Evolutionary conservation across 2,888 invertebrate genomes (phyloP), one percentile per base, ranked within the genome.

Genomic region (Lasius platythorax): DNA sequence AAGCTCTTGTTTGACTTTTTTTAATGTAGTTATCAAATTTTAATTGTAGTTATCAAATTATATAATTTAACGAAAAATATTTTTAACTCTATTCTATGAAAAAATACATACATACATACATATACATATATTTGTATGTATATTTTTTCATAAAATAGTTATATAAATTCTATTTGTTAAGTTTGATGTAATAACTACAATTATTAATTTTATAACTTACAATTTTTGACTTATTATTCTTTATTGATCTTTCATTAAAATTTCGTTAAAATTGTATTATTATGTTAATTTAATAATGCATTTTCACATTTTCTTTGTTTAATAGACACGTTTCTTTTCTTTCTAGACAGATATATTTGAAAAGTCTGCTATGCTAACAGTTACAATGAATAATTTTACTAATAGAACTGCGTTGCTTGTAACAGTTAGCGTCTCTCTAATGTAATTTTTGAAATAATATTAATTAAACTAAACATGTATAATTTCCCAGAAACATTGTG

Each of bases 401-500:
- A 37, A 37, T 37, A 37, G 4, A 37, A 37, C 37, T 37, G 6
- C 15, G 15, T 15, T 43, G 72, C 2, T 56, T 72, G 37, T 15
- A 53, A 30, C 46, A n/a, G 15, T n/a, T 64, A 64, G n/a, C 4
- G 8, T 18, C 15, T 37, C n/a, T n/a, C n/a, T 43, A 15, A 70
- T 70, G n/a, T n/a, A 15, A n/a, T 23, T 72, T 23, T 72, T 37
- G 4, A 23, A 73, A 58, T 73, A 40, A 73, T 58, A 58, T 56
- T 11, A 28, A 28, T 40, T 40, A 15, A 9, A 56, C 23, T 23
- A 15, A 37, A 40, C 9, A 37, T 50, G 50, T 46, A 46, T 15
- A 28, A 12, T 73, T 58, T 30, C 2, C 3, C 5, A 58, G 33
- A 23, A 30, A n/a, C 18, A 56, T 37, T 56, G 8, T 37, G 6